Conservation (phyloP, 2,113 vertebrate genomes). For the Penelope pileata region DNA sequence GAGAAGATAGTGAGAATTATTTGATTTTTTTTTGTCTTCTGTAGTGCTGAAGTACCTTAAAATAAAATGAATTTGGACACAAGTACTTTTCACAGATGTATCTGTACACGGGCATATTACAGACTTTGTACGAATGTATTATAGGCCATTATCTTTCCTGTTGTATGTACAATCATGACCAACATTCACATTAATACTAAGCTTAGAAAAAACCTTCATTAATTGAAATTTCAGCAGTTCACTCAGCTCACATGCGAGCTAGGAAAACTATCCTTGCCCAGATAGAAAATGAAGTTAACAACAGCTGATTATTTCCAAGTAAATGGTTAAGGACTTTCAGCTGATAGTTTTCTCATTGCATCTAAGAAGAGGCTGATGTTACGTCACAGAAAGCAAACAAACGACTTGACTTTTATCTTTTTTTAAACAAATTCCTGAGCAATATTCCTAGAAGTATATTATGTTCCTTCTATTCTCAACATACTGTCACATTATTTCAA, state of each 20-base stretch:
- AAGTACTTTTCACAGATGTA: background rate
- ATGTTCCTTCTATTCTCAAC: background rate
- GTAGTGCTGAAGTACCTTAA: background rate
- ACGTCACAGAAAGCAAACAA: background rate
- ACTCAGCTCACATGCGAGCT: background rate
- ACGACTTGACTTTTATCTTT: background rate
- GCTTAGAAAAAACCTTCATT: background rate
- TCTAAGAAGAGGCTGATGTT: background rate
- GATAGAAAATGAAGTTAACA: background rate
- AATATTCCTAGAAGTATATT: background rate
- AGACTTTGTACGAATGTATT: background rate
- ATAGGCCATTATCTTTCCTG: background rate
- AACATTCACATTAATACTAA: background rate
- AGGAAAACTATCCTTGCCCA: background rate
- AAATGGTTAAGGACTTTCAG: background rate
- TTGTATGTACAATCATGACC: background rate
- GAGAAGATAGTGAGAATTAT: background rate
- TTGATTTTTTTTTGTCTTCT: background rate
- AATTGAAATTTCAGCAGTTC: background rate
- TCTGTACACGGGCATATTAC: background rate
- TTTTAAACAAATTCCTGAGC: background rate
- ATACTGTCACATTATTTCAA: background rate
- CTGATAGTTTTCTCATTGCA: background rate
- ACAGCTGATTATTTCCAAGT: background rate
- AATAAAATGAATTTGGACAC: too few relatives aligned